Evolutionary conservation across 1,140 invertebrate genomes (phyloP), one percentile per base, ranked within the genome.

Genomic region (Hormaphis cornu): DNA sequence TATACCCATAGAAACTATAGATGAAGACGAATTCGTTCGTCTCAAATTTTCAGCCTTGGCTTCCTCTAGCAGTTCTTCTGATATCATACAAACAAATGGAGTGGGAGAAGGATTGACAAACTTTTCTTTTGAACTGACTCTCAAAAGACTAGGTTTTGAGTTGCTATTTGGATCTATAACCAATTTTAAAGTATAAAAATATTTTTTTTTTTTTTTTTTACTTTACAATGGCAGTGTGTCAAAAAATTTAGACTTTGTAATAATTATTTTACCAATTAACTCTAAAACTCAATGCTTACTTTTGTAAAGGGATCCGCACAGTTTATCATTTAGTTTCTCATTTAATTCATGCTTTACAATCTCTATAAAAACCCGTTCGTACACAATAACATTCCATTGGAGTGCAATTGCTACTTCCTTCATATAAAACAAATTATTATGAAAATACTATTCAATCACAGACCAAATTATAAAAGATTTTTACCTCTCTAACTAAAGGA

Each of bases 341-440:
- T n/a, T n/a, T n/a, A n/a, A n/a, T n/a, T n/a, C n/a, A 50, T 89
- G 84, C 44, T 88, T 81, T 53, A 86, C 88, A 0, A 92, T 86
- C 9, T 85, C 86, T 20, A 89, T 84, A 79, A 97, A 97, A 66
- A 90, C 88, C 71, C 89, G 89, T 79, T 96, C 93, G 80, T 95
- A 97, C 56, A 91, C 85, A 52, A 92, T 76, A 16, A 97, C 87
- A 78, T 95, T 85, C 86, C 91, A 95, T 77, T 95, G 91, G 1
- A 97, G 80, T 5, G 95, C 93, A 37, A 87, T 85, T 30, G 87
- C 83, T 71, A 89, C 79, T 78, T 90, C 88, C 84, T 87, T 76
- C 22, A 77, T 76, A 66, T 22, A 40, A 63, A 63, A 70, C 14
- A 70, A 3, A 70, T 35, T 18, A 50, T 24, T 9, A n/a, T 42